These are phyloP conservation scores for Myrmophylax atrothorax DNA, from an alignment of 2,113 vertebrate species.

Conservation along the genomic window DNA sequence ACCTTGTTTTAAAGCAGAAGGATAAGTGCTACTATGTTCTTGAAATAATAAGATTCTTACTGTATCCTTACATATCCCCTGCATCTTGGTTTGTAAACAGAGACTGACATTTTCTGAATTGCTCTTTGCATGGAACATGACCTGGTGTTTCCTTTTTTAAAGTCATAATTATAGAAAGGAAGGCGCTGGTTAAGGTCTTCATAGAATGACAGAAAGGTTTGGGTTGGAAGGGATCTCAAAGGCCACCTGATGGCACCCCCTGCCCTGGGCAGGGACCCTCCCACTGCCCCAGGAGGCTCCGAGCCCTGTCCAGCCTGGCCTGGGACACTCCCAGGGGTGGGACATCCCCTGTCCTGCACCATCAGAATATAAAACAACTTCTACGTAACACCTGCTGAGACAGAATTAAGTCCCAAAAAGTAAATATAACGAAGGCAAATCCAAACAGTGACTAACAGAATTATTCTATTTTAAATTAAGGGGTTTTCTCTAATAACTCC, in stretches of 20 bases:
- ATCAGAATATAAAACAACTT: not conserved
- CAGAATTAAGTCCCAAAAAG: not conserved
- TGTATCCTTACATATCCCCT: not conserved
- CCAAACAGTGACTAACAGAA: not conserved
- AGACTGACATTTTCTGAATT: not conserved
- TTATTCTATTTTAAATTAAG: not conserved
- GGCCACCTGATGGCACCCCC: not conserved
- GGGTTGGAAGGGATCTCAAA: not conserved
- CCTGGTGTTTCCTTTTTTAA: not conserved
- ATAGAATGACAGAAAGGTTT: accelerated
- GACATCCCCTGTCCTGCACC: not conserved
- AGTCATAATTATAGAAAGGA: not conserved
- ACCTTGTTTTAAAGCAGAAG: not conserved
- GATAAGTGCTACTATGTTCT: not conserved
- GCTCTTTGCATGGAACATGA: not conserved
- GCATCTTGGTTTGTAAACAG: not conserved
- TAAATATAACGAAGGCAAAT: not conserved
- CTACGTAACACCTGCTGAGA: not conserved
- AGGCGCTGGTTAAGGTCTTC: not conserved
- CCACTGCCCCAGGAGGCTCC: not conserved
- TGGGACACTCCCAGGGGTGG: not conserved
- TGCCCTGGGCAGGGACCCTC: not conserved
- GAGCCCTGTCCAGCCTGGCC: accelerated
- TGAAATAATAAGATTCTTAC: not conserved
- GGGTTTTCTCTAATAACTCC: not conserved